These are phyloP conservation scores for pig (Sus scrofa) DNA, from an alignment of 2,113 vertebrate species.

Conservation along the genomic window T2T-Sscrofa CM000830.6:96240001-96240500, in stretches of 20 bases:
- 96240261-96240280: not conserved
- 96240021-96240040: constrained; percentile 64
- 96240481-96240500: constrained; percentile 33
- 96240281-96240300: not conserved
- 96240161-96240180: constrained; percentile 51
- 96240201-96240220: not conserved
- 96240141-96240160: not conserved
- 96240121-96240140: constrained; percentile 33
- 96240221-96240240: not conserved
- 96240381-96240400: constrained; percentile 29
- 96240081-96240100: constrained; percentile 52
- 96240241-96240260: constrained; percentile 27
- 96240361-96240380: constrained; percentile 34
- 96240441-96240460: not conserved
- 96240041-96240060: constrained; percentile 60
- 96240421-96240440: constrained; percentile 39
- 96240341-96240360: constrained; percentile 32
- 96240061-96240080: constrained; percentile 51
- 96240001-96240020: constrained; percentile 69
- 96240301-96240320: constrained; percentile 29
- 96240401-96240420: constrained; percentile 42
- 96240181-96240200: constrained; percentile 1
- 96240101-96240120: not conserved
- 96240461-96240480: constrained; percentile 15
- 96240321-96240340: not conserved